Evolutionary conservation across 1,140 invertebrate species (phyloP).

Genomic region (Tetramorium parvispinum): DNA sequence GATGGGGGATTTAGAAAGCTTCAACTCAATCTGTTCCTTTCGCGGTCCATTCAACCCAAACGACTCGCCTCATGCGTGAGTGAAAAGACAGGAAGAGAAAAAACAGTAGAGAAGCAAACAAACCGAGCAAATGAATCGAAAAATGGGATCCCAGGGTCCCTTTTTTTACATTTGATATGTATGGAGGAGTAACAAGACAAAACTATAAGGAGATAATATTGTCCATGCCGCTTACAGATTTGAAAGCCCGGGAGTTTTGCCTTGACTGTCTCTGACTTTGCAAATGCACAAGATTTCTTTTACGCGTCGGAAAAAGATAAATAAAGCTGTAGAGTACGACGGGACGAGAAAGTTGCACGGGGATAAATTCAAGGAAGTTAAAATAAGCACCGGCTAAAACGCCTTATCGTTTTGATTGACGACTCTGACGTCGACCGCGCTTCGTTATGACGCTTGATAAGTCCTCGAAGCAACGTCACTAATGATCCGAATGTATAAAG

Average conservation of each 20-base stretch:
- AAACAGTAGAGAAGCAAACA: constrained; percentile 15
- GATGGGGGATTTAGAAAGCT: constrained; percentile 46
- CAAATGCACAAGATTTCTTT: constrained; percentile 12
- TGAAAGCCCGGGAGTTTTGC: constrained; percentile 2
- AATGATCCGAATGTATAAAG: constrained; percentile 56
- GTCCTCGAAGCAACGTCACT: constrained; percentile 51
- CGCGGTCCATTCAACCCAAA: constrained; percentile 27
- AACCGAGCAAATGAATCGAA: not conserved
- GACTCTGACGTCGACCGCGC: constrained; percentile 15
- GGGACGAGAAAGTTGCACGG: not conserved
- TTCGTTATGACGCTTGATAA: constrained; percentile 40
- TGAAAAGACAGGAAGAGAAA: constrained; percentile 14
- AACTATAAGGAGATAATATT: not conserved
- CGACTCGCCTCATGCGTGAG: not conserved
- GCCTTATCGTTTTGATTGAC: constrained; percentile 53
- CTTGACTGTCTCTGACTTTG: not conserved
- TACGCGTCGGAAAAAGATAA: not conserved
- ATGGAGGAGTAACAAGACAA: not conserved
- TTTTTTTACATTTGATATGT: constrained; percentile 14
- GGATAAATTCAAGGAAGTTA: constrained; percentile 30
- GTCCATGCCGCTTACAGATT: not conserved
- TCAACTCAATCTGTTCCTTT: constrained; percentile 33
- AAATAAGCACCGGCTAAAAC: constrained; percentile 52
- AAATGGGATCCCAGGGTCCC: not conserved
- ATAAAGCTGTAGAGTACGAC: not conserved